phyloP scores from a whole-genome alignment of 1,140 invertebrate genomes.

The Drosophila rufa region DNA sequence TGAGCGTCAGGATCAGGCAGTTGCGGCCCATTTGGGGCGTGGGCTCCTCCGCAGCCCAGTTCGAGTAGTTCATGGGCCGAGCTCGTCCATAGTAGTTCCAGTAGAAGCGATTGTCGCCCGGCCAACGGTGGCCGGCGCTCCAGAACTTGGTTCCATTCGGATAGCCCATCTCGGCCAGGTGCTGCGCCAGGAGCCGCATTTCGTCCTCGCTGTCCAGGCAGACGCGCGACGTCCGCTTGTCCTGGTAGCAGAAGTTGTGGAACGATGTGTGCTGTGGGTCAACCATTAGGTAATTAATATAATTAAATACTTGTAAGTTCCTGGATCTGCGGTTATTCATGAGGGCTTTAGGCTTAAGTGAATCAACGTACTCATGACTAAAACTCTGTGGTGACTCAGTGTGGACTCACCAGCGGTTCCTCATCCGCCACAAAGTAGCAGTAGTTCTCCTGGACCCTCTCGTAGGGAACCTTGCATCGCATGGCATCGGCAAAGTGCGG shows the following conservation, averaged over 20 bases:
- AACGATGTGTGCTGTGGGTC: slow-evolving; percentile 57
- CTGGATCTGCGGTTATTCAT: too few relatives aligned
- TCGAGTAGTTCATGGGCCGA: slow-evolving; percentile 57
- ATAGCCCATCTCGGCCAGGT: slow-evolving; percentile 51
- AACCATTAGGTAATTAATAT: neutral
- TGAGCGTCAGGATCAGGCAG: slow-evolving; percentile 62
- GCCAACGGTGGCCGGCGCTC: slow-evolving; percentile 72
- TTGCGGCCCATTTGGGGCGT: slow-evolving; percentile 60
- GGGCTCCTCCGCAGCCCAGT: slow-evolving; percentile 61
- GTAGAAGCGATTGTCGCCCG: slow-evolving; percentile 62
- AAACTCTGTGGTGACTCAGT: neutral
- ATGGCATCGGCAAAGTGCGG: neutral
- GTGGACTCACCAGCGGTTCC: slow-evolving; percentile 54
- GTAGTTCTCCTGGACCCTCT: slow-evolving; percentile 63
- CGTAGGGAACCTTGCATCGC: slow-evolving; percentile 64
- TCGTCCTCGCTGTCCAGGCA: slow-evolving; percentile 65
- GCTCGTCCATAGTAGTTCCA: slow-evolving; percentile 74
- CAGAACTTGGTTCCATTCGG: slow-evolving; percentile 63
- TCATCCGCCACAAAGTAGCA: slow-evolving; percentile 61
- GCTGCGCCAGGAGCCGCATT: slow-evolving; percentile 59
- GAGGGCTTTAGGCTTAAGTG: neutral
- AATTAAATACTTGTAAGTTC: too few relatives aligned
- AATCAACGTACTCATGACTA: neutral
- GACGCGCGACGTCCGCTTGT: slow-evolving; percentile 66
- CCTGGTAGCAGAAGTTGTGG: slow-evolving; percentile 71